Percentiles rank a stretch among this genome's conserved stretches.
phyloP scores from a whole-genome alignment of 1,140 invertebrate genomes.

The Ptiloglossa arizonensis region DNA sequence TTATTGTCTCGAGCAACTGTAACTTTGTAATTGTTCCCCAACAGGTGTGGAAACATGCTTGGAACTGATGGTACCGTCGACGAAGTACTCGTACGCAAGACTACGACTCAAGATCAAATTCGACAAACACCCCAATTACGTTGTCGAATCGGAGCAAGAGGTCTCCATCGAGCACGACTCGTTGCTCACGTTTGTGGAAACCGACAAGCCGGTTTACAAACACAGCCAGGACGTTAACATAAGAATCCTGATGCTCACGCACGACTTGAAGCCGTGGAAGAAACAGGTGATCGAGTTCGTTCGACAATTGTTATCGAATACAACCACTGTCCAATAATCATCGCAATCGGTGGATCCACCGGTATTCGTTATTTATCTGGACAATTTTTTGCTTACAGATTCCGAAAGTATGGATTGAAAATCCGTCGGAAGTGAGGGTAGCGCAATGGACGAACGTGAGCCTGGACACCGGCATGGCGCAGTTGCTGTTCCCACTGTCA shows the following conservation, averaged over 20 bases:
- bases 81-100: slow-evolving; percentile 74
- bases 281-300: slow-evolving; percentile 71
- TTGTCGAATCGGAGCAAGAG: slow-evolving; percentile 80
- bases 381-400: slow-evolving; percentile 76
- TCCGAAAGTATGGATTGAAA: slow-evolving; percentile 83
- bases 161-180: slow-evolving; percentile 79
- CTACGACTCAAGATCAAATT: slow-evolving; percentile 82
- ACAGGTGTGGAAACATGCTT: slow-evolving; percentile 76
- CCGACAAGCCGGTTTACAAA: slow-evolving; percentile 85
- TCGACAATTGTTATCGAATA: neutral
- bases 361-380: neutral
- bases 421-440: slow-evolving; percentile 83
- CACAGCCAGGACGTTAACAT: slow-evolving; percentile 84
- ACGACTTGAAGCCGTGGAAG: slow-evolving; percentile 81
- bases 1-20: too few species aligned
- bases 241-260: slow-evolving; percentile 81
- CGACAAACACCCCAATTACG: slow-evolving; percentile 81
- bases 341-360: neutral
- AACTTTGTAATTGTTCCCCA: slow-evolving; percentile 13
- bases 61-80: slow-evolving; percentile 75
- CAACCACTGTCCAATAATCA: neutral
- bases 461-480: slow-evolving; percentile 82
- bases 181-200: slow-evolving; percentile 81
- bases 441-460: slow-evolving; percentile 84
- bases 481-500: slow-evolving; percentile 82